Evolutionary conservation across 2,797 vertebrate genomes (phyloP), one percentile per base, ranked within the genome.

Genomic region (Poliocrania exsul): DNA sequence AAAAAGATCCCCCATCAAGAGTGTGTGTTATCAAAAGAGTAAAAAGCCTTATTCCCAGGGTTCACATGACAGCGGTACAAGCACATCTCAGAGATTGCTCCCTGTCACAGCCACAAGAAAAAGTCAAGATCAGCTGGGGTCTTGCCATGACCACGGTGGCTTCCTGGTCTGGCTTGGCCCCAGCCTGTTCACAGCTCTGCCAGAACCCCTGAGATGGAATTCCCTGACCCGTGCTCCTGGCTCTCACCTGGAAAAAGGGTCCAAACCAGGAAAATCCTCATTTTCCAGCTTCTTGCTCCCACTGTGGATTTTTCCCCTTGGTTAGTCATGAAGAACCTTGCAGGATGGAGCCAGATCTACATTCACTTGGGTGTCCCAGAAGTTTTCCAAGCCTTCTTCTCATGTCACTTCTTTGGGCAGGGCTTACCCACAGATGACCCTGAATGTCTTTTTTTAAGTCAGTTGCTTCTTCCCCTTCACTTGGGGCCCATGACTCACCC

Each of bases 201-300:
- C 51, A 40, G 33, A 85, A 42, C 49, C 83, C 3, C 0, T 8
- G 20, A 13, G 23, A 37, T 9, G 54, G 31, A 69, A 70, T 70
- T 64, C 14, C 29, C 65, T 83, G 44, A 83, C 72, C 72, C 31
- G 29, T 64, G 14, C 21, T 64, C 2, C 0, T 1, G 2, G 26
- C 6, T 72, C 29, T 90, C 18, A 94, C n/a, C 85, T 70, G 87
- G n/a, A 28, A 86, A 81, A 78, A 93, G 33, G 47, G 7, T 86
- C 92, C 91, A 95, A 81, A 93, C 21, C 25, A 90, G 50, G 62
- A 92, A 81, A 90, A 86, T 75, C 73, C 25, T 88, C 83, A 93
- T 96, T 47, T 67, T 88, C 47, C 71, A 77, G 35, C 46, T 51
- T 31, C 69, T 81, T 9, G 1, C 31, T 95, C 14, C 64, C 2